Evolutionary conservation across 1,140 invertebrate species (phyloP).

Genomic region (Zaprionus kolodkinae): DNA sequence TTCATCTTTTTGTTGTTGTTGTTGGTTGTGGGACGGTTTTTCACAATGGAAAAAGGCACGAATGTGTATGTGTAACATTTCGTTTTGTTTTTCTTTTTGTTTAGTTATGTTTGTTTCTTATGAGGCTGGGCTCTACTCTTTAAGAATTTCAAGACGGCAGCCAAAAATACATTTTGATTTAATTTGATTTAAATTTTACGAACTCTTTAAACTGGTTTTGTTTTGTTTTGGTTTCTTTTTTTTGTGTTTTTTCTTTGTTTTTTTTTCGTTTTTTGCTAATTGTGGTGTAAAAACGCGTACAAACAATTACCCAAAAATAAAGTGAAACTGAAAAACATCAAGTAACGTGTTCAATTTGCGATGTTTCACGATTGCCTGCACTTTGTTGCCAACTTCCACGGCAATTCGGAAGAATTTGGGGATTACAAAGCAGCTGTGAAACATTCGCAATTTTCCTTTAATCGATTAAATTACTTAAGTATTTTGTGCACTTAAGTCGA

Average conservation of each 20-base stretch:
- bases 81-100: slow-evolving; percentile 30
- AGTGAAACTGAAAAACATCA: slow-evolving; percentile 63
- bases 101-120: slow-evolving; percentile 18
- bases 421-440: not conserved
- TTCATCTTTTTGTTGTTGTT: slow-evolving; percentile 1
- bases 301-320: slow-evolving; percentile 77
- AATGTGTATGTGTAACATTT: slow-evolving; percentile 62
- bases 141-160: slow-evolving; percentile 59
- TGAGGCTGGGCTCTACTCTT: slow-evolving; percentile 57
- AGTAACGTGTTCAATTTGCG: slow-evolving; percentile 30
- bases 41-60: slow-evolving; percentile 79
- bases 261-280: slow-evolving; percentile 33
- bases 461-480: slow-evolving; percentile 20
- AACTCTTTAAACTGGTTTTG: slow-evolving; percentile 62
- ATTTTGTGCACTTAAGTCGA: slow-evolving; percentile 18
- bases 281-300: slow-evolving; percentile 64
- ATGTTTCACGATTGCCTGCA: not conserved
- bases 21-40: slow-evolving; percentile 70
- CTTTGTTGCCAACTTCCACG: not conserved
- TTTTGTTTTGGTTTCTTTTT: slow-evolving; percentile 24
- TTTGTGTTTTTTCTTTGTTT: slow-evolving; percentile 25
- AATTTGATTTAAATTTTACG: slow-evolving; percentile 60
- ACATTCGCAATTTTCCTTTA: slow-evolving; percentile 7
- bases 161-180: slow-evolving; percentile 52
- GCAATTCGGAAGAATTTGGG: slow-evolving; percentile 6